A percentile compares a stretch with the other conserved stretches of the same genome.
These are phyloP conservation scores for Bos javanicus DNA, from an alignment of 2,113 vertebrate species.

Conservation along the genomic window DNA sequence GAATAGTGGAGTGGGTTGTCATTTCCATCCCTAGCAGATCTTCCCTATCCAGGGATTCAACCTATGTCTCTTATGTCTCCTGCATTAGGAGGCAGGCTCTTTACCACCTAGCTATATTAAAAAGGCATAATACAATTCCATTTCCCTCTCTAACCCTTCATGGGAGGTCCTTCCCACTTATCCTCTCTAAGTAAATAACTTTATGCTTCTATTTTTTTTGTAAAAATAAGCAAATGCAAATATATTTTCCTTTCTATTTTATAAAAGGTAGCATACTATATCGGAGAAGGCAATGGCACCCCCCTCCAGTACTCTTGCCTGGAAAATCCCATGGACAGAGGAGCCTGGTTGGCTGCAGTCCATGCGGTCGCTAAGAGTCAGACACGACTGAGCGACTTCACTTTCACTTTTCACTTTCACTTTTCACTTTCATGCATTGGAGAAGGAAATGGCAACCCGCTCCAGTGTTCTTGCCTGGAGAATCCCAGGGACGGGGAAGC, in stretches of 20 bases:
- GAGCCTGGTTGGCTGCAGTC: no score
- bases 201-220: background rate
- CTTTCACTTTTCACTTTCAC: no score
- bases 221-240: constrained; percentile 1
- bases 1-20: background rate
- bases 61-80: background rate
- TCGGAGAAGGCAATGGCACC: no score
- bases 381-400: no score
- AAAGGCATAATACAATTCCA: background rate
- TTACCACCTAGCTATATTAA: background rate
- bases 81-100: background rate
- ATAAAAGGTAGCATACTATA: background rate
- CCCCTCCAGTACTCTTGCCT: no score
- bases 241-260: background rate
- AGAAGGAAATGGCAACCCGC: no score
- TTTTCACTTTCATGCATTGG: no score
- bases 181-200: background rate
- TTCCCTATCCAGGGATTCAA: background rate
- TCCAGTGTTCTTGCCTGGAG: no score
- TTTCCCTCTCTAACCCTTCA: background rate
- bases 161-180: background rate
- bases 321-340: no score
- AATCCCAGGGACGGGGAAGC: no score
- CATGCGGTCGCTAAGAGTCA: no score
- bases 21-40: background rate